Base-by-base conservation (phyloP, 1,140 invertebrate species). In the Gonatopus flavifemur region DNA sequence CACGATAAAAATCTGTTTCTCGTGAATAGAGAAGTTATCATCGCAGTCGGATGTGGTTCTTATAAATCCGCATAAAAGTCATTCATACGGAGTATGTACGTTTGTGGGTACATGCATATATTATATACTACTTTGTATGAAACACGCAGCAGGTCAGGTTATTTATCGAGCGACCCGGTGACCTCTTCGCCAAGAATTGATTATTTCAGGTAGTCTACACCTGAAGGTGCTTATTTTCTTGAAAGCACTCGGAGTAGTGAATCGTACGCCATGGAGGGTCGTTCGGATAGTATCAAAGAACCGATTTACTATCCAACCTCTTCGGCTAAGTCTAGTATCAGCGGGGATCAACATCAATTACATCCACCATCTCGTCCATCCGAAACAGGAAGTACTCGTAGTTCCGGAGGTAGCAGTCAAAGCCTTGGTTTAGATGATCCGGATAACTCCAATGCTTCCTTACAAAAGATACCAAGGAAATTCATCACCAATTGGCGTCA, bases 401-500 rank as follows among this genome's bases (percentile, higher is more conserved):
- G 53, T 16, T 62, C 56, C 2, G 57, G 62, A 24, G 59, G 69
- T 21, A 67, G 59, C 21, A 50, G 55, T 13, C 57, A 70, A n/a
- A 59, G 69, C 8, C 35, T 46, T 47, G 64, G 63, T 30, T 49
- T 72, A 45, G 63, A 68, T 19, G 50, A 55, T 12, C 50, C 70
- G 47, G 63, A 68, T 19, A 49, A 55, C 12, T 61, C 61, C 33
- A 63, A 70, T 42, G 80, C 81, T 22, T 5, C 15, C 75, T 9
- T 81, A 15, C 41, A 59, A n/a, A 84, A 84, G 64, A 82, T 84
- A 33, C 83, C 83, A 6, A 71, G 81, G n/a, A 86, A 86, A 62
- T 84, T 86, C 58, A 84, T 86, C 55, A 76, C 82, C 0, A 86
- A 86, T 43, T 87, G 86, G 86, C 77, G 79, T 49, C 82, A 85